phyloP scores from a whole-genome alignment of 1,140 invertebrate genomes.

The Drosophila miranda region DNA sequence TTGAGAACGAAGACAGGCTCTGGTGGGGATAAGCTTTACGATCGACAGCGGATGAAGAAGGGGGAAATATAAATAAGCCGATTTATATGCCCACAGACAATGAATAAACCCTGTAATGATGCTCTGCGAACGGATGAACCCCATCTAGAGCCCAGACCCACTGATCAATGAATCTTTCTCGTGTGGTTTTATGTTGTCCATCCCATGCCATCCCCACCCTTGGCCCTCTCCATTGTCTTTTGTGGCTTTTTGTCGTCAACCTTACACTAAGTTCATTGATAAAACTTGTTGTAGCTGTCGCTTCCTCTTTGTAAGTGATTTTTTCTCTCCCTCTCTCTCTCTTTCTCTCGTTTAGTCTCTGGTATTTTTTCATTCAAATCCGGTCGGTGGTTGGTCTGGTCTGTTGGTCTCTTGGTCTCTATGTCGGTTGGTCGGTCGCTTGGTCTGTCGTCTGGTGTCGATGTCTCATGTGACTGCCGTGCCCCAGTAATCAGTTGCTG shows the following conservation, averaged over 20 bases:
- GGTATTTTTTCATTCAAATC: constrained; percentile 40
- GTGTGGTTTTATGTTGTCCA: constrained; percentile 59
- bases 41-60: constrained; percentile 29
- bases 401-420: constrained; percentile 14
- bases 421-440: constrained; percentile 17
- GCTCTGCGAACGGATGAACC: constrained; percentile 41
- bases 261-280: constrained; percentile 67
- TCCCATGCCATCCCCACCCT: neutral
- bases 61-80: constrained; percentile 28
- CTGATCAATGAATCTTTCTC: constrained; percentile 57
- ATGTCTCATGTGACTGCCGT: constrained; percentile 59
- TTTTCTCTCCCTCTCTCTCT: constrained; percentile 31
- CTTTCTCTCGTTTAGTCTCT: constrained; percentile 1
- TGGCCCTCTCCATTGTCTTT: constrained; percentile 41
- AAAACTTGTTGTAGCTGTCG: constrained; percentile 66
- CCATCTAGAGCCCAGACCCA: constrained; percentile 3
- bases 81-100: constrained; percentile 34
- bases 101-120: constrained; percentile 55
- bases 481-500: constrained; percentile 37
- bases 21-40: constrained; percentile 22
- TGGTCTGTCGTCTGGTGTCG: constrained; percentile 18
- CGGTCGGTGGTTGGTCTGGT: constrained; percentile 32
- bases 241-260: constrained; percentile 44
- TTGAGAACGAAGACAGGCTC: constrained; percentile 19
- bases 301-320: constrained; percentile 74